Base-by-base conservation (phyloP, 1,140 invertebrate species). In the Limonius californicus region DNA sequence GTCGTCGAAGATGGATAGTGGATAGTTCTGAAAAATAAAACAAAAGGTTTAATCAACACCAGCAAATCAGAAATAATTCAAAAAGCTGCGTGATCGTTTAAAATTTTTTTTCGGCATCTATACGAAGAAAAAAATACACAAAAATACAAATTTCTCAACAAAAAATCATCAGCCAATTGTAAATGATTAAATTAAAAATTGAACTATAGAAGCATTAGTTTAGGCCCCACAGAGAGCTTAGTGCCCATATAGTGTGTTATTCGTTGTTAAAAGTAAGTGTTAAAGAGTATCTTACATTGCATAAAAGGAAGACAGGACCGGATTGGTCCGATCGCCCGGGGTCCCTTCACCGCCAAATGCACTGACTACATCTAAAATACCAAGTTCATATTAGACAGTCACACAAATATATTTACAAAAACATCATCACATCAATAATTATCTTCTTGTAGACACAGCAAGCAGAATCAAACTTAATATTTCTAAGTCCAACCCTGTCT, bases 291-390 rank as follows among this genome's bases (percentile, higher is more conserved):
- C 72, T 73, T 73, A 73, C 72, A 73, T 69, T 73, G 69, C 62
- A 62, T 67, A 66, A 67, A 67, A 68, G 69, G 68, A 69, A 68
- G 66, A 72, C 69, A 66, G 66, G 69, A 62, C 69, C 63, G 67
- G 65, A 59, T 63, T 66, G 65, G 66, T 68, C 69, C 68, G 64
- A 21, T 32, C 59, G 59, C 57, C 67, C 63, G 30, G 54, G 18
- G 14, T 1, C 78, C 77, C 81, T 83, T 86, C 84, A 86, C 84
- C 85, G 84, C 85, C 85, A 87, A 81, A 86, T 85, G 85, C 85
- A 87, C 82, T 87, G 85, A 86, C 85, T 87, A 86, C 85, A 87
- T 86, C 85, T 87, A 85, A 81, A 87, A 86, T 81, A 83, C 81
- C 80, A 80, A 77, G 70, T 61, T 66, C 23, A 62, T 58, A 70